Conservation (phyloP, 2,113 vertebrate species). For the Scomber japonicus region DNA sequence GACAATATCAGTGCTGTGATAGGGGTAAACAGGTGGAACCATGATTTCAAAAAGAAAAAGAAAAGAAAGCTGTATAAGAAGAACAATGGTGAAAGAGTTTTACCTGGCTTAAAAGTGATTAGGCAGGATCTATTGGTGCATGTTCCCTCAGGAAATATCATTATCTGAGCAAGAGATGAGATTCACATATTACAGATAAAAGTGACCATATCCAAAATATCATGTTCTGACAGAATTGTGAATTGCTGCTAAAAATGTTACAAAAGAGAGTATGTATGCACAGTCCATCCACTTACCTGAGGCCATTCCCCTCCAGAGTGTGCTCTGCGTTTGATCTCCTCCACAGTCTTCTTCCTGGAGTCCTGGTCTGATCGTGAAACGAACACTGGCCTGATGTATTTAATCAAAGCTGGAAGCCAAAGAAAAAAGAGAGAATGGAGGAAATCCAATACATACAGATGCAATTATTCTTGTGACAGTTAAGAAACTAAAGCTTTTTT, state of each 20-base stretch:
- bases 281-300: conserved; percentile 84
- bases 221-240: no score
- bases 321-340: conserved; percentile 94
- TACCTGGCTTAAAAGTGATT: conserved; percentile 99
- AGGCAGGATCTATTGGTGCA: conserved; percentile 98
- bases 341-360: conserved; percentile 95
- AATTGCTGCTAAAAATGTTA: not conserved
- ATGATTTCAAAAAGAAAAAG: not conserved
- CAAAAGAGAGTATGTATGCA: not conserved
- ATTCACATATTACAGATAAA: conserved; percentile 4
- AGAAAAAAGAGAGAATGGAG: not conserved
- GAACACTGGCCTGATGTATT: conserved; percentile 95
- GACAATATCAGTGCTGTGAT: not conserved
- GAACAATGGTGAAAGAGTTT: not conserved
- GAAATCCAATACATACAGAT: not conserved
- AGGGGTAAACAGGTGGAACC: not conserved
- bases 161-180: conserved; percentile 87
- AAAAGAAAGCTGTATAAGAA: not conserved
- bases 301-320: conserved; percentile 94
- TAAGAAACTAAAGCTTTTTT: not conserved
- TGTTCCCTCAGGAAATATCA: conserved; percentile 99
- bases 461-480: not conserved
- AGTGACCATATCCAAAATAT: not conserved
- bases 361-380: conserved; percentile 96
- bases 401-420: conserved; percentile 90